Conservation (phyloP, 2,888 invertebrate genomes). For the Nezara viridula region DNA sequence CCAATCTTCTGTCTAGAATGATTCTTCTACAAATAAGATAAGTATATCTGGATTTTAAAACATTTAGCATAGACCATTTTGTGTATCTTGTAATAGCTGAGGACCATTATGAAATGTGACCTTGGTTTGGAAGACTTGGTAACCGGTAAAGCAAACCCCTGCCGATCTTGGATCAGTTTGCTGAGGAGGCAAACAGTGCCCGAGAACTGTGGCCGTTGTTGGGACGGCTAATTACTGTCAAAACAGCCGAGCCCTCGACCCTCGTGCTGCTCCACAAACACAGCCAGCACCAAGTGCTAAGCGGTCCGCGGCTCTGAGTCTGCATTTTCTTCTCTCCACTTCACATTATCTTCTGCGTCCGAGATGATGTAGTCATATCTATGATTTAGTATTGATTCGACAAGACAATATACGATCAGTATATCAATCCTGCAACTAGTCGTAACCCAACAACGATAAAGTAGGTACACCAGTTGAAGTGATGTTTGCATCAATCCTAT, state of each 20-base stretch:
- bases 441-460: not conserved
- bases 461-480: not conserved
- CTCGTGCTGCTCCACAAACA: conserved; percentile 22
- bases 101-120: not conserved
- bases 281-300: not conserved
- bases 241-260: conserved; percentile 12
- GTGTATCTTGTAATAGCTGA: not conserved
- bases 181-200: conserved; percentile 21
- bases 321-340: not conserved
- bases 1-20: too few species aligned
- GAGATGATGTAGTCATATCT: not conserved
- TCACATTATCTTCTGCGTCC: not conserved
- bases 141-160: not conserved
- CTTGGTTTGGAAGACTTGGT: not conserved
- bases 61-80: not conserved
- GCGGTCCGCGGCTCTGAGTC: not conserved
- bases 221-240: not conserved
- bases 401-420: not conserved
- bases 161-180: conserved; percentile 36
- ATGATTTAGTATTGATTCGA: not conserved
- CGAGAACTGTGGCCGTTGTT: conserved; percentile 31
- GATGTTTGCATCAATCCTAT: not conserved
- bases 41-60: not conserved
- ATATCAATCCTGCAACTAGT: not conserved
- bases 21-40: too few species aligned